These are phyloP conservation scores for Phacellophora camtschatica DNA, from an alignment of 30 jellyfish, hydroid and myxozoan genomes.

Conservation along the genomic window DNA sequence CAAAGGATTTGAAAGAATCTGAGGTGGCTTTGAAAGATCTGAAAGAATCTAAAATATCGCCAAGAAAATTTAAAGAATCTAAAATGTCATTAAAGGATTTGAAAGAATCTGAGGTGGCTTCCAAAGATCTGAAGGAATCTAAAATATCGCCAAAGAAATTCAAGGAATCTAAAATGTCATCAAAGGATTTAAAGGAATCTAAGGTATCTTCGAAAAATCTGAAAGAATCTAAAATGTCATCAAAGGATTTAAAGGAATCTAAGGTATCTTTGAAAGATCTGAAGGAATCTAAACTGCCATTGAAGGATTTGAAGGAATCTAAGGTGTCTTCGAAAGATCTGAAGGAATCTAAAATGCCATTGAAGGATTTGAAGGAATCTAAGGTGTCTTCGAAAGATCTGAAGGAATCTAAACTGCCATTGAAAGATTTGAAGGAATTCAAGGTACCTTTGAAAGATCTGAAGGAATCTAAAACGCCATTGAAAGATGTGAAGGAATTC, in stretches of 20 bases:
- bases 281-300: neutral
- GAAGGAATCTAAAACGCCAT: neutral
- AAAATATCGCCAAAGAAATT: no score
- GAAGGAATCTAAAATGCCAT: neutral
- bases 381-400: neutral
- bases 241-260: neutral
- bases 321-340: neutral
- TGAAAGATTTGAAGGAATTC: neutral
- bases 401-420: neutral
- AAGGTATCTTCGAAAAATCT: neutral
- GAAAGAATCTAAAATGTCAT: neutral
- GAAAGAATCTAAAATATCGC: neutral
- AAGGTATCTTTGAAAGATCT: neutral
- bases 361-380: neutral
- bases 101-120: no score
- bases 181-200: neutral
- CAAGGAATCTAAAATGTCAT: no score
- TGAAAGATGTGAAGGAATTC: neutral
- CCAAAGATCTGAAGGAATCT: no score
- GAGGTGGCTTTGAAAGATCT: neutral
- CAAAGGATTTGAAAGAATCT: neutral
- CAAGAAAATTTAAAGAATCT: neutral
- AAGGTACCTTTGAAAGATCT: no score
- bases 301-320: neutral
- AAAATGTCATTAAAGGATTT: neutral